Evolutionary conservation across 1,140 invertebrate genomes (phyloP).

Genomic region (Agrilus planipennis): DNA sequence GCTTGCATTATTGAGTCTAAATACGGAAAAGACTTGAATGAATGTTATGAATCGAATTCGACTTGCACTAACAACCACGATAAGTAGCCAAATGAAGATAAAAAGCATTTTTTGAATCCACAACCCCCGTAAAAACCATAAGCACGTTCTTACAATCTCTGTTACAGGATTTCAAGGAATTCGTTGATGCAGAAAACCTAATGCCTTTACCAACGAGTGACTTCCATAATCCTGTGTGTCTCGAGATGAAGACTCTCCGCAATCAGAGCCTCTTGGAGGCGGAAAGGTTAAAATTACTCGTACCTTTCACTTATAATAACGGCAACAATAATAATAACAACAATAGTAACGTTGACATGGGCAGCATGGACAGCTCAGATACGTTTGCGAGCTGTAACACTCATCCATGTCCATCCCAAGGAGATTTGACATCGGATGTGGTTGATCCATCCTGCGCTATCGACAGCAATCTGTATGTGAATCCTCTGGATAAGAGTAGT

Average conservation of each 20-base stretch:
- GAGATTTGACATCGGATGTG: conserved; percentile 61
- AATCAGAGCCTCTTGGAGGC: conserved; percentile 29
- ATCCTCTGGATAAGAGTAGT: conserved; percentile 64
- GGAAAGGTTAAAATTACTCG: conserved; percentile 19
- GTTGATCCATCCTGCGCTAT: conserved; percentile 36
- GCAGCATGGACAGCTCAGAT: conserved; percentile 73
- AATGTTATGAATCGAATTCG: too few relatives aligned
- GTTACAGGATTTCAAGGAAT: conserved; percentile 76
- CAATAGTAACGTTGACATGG: conserved; percentile 49
- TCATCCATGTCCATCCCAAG: conserved; percentile 77
- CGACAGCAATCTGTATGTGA: conserved; percentile 82
- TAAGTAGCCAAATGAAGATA: too few relatives aligned
- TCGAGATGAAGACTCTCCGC: conserved; percentile 60
- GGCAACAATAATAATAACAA: conserved; percentile 34
- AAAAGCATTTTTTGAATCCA: too few relatives aligned
- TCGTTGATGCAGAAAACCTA: conserved; percentile 73
- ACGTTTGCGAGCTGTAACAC: conserved; percentile 94
- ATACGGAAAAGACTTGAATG: too few relatives aligned
- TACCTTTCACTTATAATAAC: conserved; percentile 29
- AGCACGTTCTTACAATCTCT: conserved; percentile 16
- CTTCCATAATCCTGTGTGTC: conserved; percentile 62
- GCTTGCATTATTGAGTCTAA: too few relatives aligned
- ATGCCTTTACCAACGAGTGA: conserved; percentile 74
- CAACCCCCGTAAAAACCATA: too few relatives aligned
- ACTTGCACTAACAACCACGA: too few relatives aligned